A percentile compares a stretch with the other conserved stretches of the same genome.
phyloP scores from a whole-genome alignment of 2,797 vertebrate genomes.

The Peromyscus nudipes region DNA sequence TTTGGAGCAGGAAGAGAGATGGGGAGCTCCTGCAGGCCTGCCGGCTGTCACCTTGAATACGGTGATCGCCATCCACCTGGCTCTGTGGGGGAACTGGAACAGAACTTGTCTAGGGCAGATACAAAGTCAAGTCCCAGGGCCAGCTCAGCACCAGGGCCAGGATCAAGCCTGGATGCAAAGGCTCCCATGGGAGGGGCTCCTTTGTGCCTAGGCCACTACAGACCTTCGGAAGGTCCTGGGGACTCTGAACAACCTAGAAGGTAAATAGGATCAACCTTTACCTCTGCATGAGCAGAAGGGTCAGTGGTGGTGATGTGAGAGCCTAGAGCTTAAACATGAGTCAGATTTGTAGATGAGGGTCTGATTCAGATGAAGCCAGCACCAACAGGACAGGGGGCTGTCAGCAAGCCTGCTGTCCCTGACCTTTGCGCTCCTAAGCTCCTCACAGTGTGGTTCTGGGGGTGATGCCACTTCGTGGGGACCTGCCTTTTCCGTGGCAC shows the following conservation, averaged over 20 bases:
- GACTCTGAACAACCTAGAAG: accelerated
- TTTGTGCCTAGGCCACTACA: accelerated
- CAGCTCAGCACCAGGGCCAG: accelerated
- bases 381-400: accelerated
- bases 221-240: background rate
- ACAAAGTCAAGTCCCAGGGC: background rate
- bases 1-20: constrained; percentile 24
- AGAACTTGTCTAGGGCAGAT: background rate
- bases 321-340: background rate
- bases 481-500: accelerated
- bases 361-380: accelerated
- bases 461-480: accelerated
- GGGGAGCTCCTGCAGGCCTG: background rate
- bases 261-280: accelerated
- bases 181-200: accelerated
- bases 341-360: accelerated
- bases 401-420: background rate
- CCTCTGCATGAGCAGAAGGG: background rate
- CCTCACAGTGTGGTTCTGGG: accelerated
- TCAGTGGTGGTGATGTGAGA: background rate
- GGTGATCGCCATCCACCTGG: background rate
- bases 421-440: background rate
- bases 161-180: background rate
- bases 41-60: constrained; percentile 11
- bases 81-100: background rate